Conservation (phyloP, 2,113 vertebrate genomes). For the Equus przewalskii region DNA sequence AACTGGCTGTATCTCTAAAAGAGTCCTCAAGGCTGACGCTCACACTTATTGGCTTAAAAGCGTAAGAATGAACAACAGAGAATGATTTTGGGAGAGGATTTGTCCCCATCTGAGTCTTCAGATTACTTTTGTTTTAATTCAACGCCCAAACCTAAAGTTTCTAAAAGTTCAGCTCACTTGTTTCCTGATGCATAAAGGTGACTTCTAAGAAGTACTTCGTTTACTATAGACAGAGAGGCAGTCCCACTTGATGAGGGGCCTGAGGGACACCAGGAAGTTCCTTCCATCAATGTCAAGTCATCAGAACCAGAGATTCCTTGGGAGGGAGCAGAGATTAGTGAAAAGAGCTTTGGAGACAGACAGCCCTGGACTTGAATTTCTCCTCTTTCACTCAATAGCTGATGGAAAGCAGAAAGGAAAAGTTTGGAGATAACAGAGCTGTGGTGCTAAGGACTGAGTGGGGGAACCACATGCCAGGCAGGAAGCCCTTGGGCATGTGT, state of each 20-base stretch:
- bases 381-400: neutral
- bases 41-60: conserved; percentile 18
- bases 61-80: neutral
- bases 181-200: neutral
- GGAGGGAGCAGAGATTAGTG: neutral
- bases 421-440: neutral
- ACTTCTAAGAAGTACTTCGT: neutral
- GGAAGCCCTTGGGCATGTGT: neutral
- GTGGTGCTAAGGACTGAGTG: neutral
- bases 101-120: neutral
- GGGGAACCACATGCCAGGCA: too few species aligned
- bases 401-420: neutral
- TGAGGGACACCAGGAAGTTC: neutral
- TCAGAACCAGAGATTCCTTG: neutral
- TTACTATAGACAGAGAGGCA: neutral
- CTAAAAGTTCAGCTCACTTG: neutral
- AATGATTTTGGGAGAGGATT: neutral
- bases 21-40: neutral
- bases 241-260: neutral
- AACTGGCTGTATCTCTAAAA: conserved; percentile 33
- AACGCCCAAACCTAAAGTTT: neutral
- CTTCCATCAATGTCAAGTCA: neutral
- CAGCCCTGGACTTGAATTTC: neutral
- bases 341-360: neutral
- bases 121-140: neutral